Percentiles rank a stretch among this genome's conserved stretches.
Evolutionary conservation across 2,888 invertebrate genomes (phyloP).

Genomic region (Lasioglossum marginatum): DNA sequence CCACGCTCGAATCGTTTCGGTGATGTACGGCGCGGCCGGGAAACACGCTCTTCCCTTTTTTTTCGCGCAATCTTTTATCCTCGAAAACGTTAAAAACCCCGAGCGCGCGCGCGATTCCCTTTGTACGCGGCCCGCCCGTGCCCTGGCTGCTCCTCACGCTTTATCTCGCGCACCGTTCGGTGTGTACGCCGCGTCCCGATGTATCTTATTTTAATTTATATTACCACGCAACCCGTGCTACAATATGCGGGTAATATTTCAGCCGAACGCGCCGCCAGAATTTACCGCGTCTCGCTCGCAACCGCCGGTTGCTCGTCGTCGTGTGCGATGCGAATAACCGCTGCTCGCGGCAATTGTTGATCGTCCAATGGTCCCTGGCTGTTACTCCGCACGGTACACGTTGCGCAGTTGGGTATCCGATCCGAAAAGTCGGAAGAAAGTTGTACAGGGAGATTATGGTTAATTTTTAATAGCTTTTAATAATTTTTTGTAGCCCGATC

Average conservation of each 20-base stretch:
- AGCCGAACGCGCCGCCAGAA: background rate
- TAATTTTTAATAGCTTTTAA: too few species aligned
- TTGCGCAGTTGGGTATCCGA: background rate
- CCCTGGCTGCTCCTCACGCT: background rate
- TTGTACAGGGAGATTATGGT: too few species aligned
- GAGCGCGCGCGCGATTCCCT: background rate
- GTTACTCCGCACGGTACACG: background rate
- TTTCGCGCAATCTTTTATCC: conserved; percentile 28
- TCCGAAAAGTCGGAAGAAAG: too few species aligned
- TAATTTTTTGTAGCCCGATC: too few species aligned
- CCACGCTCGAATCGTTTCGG: conserved; percentile 41
- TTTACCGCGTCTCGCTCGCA: background rate
- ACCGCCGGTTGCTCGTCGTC: background rate
- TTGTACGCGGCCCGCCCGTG: background rate
- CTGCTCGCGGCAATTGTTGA: background rate
- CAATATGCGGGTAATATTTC: conserved; percentile 14
- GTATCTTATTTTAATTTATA: conserved; percentile 14
- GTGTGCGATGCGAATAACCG: background rate
- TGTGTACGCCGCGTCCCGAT: background rate
- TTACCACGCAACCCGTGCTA: conserved; percentile 8
- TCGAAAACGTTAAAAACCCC: conserved; percentile 5
- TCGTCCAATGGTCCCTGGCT: background rate
- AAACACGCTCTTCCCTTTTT: conserved; percentile 11
- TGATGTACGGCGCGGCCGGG: conserved; percentile 40
- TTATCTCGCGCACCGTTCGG: background rate